Conservation (phyloP, 2,113 vertebrate genomes). For the Lagopus muta region DNA sequence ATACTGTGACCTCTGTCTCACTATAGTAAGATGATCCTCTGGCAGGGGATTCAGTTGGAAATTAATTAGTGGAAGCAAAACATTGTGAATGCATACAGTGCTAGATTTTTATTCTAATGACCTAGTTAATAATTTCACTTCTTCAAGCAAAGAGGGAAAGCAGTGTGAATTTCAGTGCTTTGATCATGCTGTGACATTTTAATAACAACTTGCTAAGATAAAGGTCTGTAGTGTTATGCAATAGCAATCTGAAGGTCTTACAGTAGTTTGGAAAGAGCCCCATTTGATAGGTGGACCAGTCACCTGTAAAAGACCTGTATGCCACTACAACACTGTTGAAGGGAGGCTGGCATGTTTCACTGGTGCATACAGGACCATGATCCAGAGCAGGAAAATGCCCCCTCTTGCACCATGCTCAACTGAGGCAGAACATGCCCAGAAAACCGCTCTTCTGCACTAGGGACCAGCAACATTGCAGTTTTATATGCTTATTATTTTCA, state of each 20-base stretch:
- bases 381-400: neutral
- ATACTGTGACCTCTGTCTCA: neutral
- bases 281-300: neutral
- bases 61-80: conserved; percentile 33
- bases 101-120: conserved; percentile 45
- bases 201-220: neutral
- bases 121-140: neutral
- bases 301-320: neutral
- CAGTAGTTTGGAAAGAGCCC: neutral
- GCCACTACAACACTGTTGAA: neutral
- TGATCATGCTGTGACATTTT: conserved; percentile 22
- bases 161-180: neutral
- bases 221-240: neutral
- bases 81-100: neutral
- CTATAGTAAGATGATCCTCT: neutral
- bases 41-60: neutral
- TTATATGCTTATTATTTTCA: neutral
- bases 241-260: neutral
- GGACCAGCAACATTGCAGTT: neutral
- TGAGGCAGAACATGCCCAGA: neutral
- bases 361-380: neutral
- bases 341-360: neutral
- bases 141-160: neutral
- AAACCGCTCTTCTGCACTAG: neutral
- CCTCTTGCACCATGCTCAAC: neutral